Base-by-base conservation (phyloP, 2,113 vertebrate genomes). In the Agapornis roseicollis region DNA sequence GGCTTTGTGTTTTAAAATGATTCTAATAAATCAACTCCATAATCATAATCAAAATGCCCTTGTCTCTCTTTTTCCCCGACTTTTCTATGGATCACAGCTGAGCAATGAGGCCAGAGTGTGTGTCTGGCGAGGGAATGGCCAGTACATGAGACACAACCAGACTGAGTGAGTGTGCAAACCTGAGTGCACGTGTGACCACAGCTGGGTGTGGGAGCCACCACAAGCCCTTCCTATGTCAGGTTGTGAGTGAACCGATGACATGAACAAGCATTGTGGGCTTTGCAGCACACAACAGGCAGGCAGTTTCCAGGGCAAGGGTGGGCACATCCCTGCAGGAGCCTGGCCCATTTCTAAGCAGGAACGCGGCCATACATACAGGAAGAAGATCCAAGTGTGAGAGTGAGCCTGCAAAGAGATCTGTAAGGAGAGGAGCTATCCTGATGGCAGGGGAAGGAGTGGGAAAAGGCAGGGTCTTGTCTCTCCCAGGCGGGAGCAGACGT, bases 21-120 rank as follows among this genome's bases (percentile, higher is more conserved):
- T 96, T 94, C 96, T 93, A 96, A 97, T 97, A 97, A 97, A 97
- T 97, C 97, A 97, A 91, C 70, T 92, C 94, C 86, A 87, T 78
- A 92, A 94, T 74, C 87, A 87, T 73, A 88, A 93, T 96, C 96
- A 97, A 92, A 96, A 96, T 96, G 96, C 96, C 94, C 94, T 87
- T 88, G 84, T 85, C 70, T 94, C 73, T n/a, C 50, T 35, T n/a
- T 69, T 44, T 27, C 22, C 6, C 50, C 37, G 24, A 31, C 35
- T 64, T 46, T 74, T 87, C 88, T 78, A 55, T 4, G 89, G 85
- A 94, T 97, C 80, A 63, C 90, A 90, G 97, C 92, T 89, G 94
- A 97, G 86, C 89, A 50, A 77, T 1, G 7, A 93, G 85, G 52
- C 88, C 70, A 70, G 50, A 87, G 85, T 5, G 9, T 46, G 74